Percentiles rank a stretch among this genome's conserved stretches.
Conservation (phyloP, 1,140 invertebrate species). For the Neuroterus valhalla region DNA sequence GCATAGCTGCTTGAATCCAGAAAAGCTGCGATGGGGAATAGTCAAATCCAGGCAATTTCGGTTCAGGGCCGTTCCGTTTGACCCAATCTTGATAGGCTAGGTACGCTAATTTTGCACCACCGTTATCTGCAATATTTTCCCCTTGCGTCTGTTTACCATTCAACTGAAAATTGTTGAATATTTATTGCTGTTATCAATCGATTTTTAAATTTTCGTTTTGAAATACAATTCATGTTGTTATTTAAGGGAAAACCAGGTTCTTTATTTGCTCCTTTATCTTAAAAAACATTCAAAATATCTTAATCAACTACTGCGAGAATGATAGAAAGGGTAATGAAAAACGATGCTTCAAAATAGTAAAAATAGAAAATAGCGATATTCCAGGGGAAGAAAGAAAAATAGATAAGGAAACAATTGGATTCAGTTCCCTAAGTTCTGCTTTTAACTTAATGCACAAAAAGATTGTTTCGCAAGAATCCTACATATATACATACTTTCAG, state of each 20-base stretch:
- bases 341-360: too few relatives aligned
- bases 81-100: constrained; percentile 73
- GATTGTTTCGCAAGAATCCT: too few relatives aligned
- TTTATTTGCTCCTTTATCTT: too few relatives aligned
- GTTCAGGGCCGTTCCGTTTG: constrained; percentile 64
- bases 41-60: constrained; percentile 71
- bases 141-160: constrained; percentile 79
- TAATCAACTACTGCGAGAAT: too few relatives aligned
- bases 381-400: too few relatives aligned
- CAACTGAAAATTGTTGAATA: constrained; percentile 62
- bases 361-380: too few relatives aligned
- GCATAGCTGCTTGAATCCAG: constrained; percentile 78
- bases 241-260: not conserved
- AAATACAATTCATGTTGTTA: not conserved
- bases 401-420: too few relatives aligned
- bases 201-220: not conserved
- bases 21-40: constrained; percentile 80
- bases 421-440: too few relatives aligned
- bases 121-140: constrained; percentile 81
- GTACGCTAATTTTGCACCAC: constrained; percentile 78
- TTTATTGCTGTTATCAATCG: not conserved
- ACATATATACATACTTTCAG: constrained; percentile 74
- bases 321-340: too few relatives aligned
- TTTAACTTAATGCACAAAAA: too few relatives aligned
- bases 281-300: too few relatives aligned